phyloP scores from a whole-genome alignment of 2,797 vertebrate genomes.

The Chrysolophus pictus region DNA sequence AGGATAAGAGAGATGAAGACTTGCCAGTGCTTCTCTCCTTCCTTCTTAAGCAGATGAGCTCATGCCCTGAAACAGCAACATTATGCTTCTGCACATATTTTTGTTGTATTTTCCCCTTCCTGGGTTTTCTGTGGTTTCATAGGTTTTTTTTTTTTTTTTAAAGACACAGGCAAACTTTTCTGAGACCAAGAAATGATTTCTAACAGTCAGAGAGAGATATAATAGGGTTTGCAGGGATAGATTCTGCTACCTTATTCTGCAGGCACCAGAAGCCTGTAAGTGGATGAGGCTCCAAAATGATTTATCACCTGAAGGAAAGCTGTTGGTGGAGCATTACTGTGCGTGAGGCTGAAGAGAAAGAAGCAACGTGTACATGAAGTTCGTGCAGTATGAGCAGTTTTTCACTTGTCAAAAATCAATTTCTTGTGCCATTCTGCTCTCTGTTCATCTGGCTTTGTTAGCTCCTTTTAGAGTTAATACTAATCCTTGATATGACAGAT shows the following conservation, averaged over 20 bases:
- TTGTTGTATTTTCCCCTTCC: not conserved
- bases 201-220: constrained; percentile 29
- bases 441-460: constrained; percentile 17
- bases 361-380: not conserved
- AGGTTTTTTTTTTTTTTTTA: not conserved
- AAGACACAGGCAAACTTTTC: constrained; percentile 20
- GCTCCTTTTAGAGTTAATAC: not conserved
- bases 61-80: not conserved
- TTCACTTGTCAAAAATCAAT: constrained; percentile 59
- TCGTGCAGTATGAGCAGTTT: constrained; percentile 26
- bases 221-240: constrained; percentile 57
- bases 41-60: not conserved
- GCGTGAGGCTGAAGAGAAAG: not conserved
- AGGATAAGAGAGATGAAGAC: not conserved
- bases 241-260: constrained; percentile 47
- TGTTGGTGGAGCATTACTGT: constrained; percentile 1
- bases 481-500: not conserved
- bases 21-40: not conserved
- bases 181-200: constrained; percentile 54
- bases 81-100: not conserved
- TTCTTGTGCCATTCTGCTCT: not conserved
- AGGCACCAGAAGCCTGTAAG: constrained; percentile 38
- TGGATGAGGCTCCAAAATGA: constrained; percentile 59
- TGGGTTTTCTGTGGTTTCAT: not conserved
- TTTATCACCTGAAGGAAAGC: constrained; percentile 56